Base-by-base conservation (phyloP, 2,888 invertebrate genomes). In the Ormyrus rosae region DNA sequence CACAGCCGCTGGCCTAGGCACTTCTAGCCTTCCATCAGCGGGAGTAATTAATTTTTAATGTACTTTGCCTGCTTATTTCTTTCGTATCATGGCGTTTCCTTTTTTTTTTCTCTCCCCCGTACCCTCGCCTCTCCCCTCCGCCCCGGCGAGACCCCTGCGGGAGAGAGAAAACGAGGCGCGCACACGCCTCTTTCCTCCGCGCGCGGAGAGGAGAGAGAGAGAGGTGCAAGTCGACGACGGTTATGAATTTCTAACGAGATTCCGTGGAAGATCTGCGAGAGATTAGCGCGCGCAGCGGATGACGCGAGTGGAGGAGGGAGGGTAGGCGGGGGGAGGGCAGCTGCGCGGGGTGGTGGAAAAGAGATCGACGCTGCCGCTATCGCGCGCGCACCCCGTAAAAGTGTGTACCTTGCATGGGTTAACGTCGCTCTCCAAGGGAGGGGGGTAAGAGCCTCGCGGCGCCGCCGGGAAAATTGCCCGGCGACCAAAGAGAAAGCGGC, bases 161-260 rank as follows among this genome's bases (percentile, higher is more conserved):
- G 45, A 46, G 13, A 46, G 13, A 64, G n/a, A 4, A 34, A 34
- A 34, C 34, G 34, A 34, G 34, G 34, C 34, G 9, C 34, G 51
- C 45, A 50, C 34, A 45, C 65, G 11, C 76, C 79, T 82, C 84
- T 81, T 63, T 67, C 68, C 55, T 78, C 72, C 69, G 50, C 55
- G n/a, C 55, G 50, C 69, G 34, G 13, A 46, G n/a, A 46, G 50
- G 11, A 11, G 48, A 48, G n/a, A 60, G 85, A 83, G 84, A 84
- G 19, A 73, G 63, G 56, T 46, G 73, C 69, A 58, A 74, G 64
- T 69, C 45, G 86, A 85, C 85, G 87, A 87, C 89, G 89, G 89
- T 90, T 90, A 90, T 90, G 90, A 90, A 90, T 90, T 90, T 90
- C 90, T 90, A 90, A 90, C 89, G 89, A 90, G 90, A 90, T 90